These are phyloP conservation scores for Spinibarbus caldwelli DNA, from an alignment of 2,797 vertebrate species.

Conservation along the genomic window DNA sequence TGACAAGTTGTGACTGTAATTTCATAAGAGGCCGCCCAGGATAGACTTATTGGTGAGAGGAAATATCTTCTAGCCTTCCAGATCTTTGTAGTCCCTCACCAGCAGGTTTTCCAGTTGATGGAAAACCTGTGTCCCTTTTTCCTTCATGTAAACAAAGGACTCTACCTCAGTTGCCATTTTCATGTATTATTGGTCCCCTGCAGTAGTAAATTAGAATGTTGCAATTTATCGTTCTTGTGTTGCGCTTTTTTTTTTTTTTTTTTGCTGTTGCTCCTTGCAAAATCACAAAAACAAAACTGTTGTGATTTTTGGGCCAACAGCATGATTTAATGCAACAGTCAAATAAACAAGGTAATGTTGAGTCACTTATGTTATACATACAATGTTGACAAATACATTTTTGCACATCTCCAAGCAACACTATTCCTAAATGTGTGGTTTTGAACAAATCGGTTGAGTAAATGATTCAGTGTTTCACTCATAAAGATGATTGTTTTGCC, in stretches of 20 bases:
- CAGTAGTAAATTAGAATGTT: slow-evolving; percentile 17
- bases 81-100: slow-evolving; percentile 38
- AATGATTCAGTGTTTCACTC: not conserved
- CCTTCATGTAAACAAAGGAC: slow-evolving; percentile 21
- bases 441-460: not conserved
- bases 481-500: not conserved
- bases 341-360: no score
- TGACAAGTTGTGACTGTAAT: slow-evolving; percentile 48
- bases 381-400: not conserved
- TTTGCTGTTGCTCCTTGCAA: not conserved
- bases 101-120: slow-evolving; percentile 37
- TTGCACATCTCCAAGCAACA: not conserved
- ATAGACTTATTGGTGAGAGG: slow-evolving; percentile 41
- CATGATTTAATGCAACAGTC: not conserved
- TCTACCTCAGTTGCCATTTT: slow-evolving; percentile 24
- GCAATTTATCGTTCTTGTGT: slow-evolving; percentile 8
- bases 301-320: not conserved
- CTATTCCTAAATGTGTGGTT: not conserved
- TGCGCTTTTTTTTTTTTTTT: no score
- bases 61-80: slow-evolving; percentile 26
- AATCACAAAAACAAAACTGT: not conserved
- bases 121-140: slow-evolving; percentile 45
- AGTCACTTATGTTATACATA: not conserved
- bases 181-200: slow-evolving; percentile 18
- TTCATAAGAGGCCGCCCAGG: slow-evolving; percentile 55